A percentile compares a stretch with the other conserved stretches of the same genome.
Evolutionary conservation across 2,113 vertebrate genomes (phyloP).

Genomic region (Calcarius ornatus): DNA sequence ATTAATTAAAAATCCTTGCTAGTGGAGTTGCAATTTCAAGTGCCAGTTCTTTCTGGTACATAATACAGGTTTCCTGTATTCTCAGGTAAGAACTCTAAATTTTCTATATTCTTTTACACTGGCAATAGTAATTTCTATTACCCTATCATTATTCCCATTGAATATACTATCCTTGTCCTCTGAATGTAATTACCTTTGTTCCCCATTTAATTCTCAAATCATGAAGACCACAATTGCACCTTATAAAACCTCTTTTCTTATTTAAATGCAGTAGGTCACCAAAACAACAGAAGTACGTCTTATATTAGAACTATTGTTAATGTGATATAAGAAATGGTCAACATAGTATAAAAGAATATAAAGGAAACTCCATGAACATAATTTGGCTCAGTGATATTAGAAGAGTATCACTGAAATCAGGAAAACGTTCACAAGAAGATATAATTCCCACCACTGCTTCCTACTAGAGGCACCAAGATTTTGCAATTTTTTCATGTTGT

Average conservation of each 20-base stretch:
- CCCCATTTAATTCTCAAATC: not conserved
- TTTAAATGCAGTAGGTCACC: not conserved
- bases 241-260: not conserved
- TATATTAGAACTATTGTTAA: not conserved
- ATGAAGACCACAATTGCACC: not conserved
- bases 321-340: not conserved
- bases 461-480: not conserved
- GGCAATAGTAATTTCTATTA: not conserved
- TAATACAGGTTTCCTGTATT: not conserved
- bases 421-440: not conserved
- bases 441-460: not conserved
- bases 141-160: not conserved
- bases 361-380: not conserved
- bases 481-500: not conserved
- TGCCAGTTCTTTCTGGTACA: not conserved
- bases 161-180: not conserved
- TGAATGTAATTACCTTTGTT: not conserved
- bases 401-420: not conserved
- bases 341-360: not conserved
- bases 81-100: not conserved
- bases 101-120: not conserved
- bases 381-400: not conserved
- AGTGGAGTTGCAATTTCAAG: not conserved
- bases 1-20: not conserved
- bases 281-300: not conserved